Base-by-base conservation (phyloP, 2,797 vertebrate species). In the Labroides dimidiatus region DNA sequence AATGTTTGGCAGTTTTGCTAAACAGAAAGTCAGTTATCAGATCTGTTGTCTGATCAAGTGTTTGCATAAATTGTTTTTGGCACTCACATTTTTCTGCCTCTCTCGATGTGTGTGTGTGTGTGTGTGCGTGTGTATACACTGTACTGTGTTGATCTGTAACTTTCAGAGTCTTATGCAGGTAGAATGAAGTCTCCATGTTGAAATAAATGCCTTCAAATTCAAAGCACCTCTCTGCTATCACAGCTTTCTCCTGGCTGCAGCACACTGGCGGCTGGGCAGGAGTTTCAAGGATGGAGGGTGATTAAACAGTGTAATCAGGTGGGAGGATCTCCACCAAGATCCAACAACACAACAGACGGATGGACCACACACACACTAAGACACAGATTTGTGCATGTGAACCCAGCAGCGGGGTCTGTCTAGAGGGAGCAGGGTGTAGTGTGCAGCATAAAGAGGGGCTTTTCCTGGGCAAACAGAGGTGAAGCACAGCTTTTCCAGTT, bases 221-320 rank as follows among this genome's bases (percentile, higher is more conserved):
- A 67, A 69, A 75, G 58, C 41, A 33, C 14, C 27, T n/a, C 45
- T 1, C 42, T 15, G 69, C 23, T 19, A 60, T 67, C 37, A 13
- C 66, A 69, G 65, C 53, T 64, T 60, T 52, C 66, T 64, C 61
- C 50, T 21, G 64, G 69, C 77, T 69, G 53, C 54, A 33, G 47
- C 27, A 51, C 49, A 69, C 57, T 0, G 52, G 50, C 6, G 24
- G 59, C 68, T 36, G 56, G 49, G 75, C 58, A 44, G 41, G 27
- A 47, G 64, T 69, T 72, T 64, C 37, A 49, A 21, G 19, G 73
- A 80, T 24, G 43, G 27, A 53, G 23, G 1, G 43, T 1, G 21
- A 75, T 78, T 64, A 75, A 82, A 86, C 71, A 70, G 62, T 30
- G 56, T 54, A 67, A 81, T 77, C 78, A 77, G 74, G 71, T 80